Base-by-base conservation (phyloP, 2,888 invertebrate genomes). In the Drosophila nr. medialis region DNA sequence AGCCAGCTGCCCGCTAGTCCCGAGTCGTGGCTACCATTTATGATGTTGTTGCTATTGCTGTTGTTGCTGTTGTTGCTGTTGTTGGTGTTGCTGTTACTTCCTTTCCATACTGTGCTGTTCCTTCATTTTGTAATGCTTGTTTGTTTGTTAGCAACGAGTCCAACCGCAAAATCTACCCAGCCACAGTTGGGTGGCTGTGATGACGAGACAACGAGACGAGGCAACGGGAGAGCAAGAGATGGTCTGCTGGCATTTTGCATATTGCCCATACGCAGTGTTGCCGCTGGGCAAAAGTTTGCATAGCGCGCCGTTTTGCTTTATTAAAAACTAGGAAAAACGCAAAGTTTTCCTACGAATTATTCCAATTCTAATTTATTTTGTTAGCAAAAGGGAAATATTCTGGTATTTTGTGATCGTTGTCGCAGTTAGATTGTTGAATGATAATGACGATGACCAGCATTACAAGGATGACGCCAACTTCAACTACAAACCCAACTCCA, bases 331-430 rank as follows among this genome's bases (percentile, higher is more conserved):
- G 76, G 69, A 71, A 86, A 80, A 88, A 77, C 67, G 73, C 70
- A 83, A 83, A 81, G 72, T 86, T 85, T 45, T 79, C 49, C 76
- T 56, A 75, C 77, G 83, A 86, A 86, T 89, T 89, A 89, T 86
- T 86, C 89, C 88, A 86, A 89, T 86, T 86, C 86, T 86, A 86
- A 89, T 89, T 87, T 89, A 86, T 89, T 89, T 89, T 80, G 86
- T 89, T 84, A 80, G 82, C 73, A 72, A 84, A 87, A 77, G 77
- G 75, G 71, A 80, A 81, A 81, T 80, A 75, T 75, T 81, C 74
- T 82, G 79, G 82, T 75, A 77, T 86, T 83, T 80, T 83, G 75
- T 84, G 86, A 86, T 89, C 88, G 89, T 89, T 85, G 89, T 85
- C 86, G 81, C 89, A 83, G 77, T 83, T 73, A 81, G 85, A 85